Evolutionary conservation across 2,113 vertebrate genomes (phyloP), one percentile per base, ranked within the genome.

Genomic region (Pungitius pungitius): DNA sequence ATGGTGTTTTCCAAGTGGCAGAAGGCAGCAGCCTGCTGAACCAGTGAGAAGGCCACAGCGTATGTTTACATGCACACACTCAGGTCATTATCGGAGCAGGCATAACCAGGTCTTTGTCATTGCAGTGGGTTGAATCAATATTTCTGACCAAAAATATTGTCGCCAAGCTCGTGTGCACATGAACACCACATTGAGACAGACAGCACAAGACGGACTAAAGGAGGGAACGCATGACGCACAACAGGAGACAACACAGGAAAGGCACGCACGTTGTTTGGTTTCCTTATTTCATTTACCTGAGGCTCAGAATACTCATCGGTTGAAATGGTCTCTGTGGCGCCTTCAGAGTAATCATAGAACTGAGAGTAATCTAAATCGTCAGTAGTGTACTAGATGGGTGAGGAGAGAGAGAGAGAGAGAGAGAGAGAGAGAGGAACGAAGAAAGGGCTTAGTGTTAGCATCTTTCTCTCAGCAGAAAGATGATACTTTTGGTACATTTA

Each of bases 311-410:
- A 87, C 87, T 95, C 96, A 84, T 96, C 95, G 0, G 94, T 93
- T 43, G 96, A 91, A 92, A 92, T 67, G 87, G 76, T 93, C 68
- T 95, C 96, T 93, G 93, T 93, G 77, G 96, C 93, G 93, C 94
- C 94, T 78, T 97, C 96, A 93, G 95, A 94, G 95, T 98, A 97
- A 86, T 98, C 96, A 97, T 98, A 97, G 91, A 86, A 90, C 66
- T 96, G 95, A 95, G 95, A 94, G 49, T 98, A 96, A 89, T 96
- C 90, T 95, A 95, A 91, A 89, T 96, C 95, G 91, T 95, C 95
- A 87, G 96, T 94, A 89, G 93, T 82, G 88, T 98, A 98, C 97
- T 99, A 93, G 78, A 94, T 94, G 73, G 85, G 85, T 93, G 88
- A 91, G 88, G 93, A 91, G 90, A 92, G 92, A 93, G 92, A 94